These are phyloP conservation scores for Napeogenes sylphis DNA, from an alignment of 2,888 invertebrate genomes.

Conservation along the genomic window DNA sequence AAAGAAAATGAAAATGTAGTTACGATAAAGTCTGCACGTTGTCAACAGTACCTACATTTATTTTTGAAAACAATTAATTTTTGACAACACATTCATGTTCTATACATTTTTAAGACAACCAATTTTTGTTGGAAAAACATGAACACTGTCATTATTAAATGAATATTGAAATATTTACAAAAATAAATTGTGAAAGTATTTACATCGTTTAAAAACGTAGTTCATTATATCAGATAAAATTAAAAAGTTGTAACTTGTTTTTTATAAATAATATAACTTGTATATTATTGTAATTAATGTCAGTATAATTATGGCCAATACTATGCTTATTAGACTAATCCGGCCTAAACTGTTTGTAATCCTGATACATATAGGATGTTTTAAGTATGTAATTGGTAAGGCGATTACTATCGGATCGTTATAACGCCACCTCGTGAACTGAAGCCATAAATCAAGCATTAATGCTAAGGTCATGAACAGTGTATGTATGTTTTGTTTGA, in stretches of 20 bases:
- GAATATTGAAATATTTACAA: too few relatives aligned
- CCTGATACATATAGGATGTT: conserved; percentile 7
- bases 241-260: too few relatives aligned
- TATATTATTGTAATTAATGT: background rate
- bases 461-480: conserved; percentile 28
- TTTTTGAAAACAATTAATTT: background rate
- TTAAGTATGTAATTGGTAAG: conserved; percentile 21
- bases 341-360: conserved; percentile 17
- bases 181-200: too few relatives aligned
- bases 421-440: conserved; percentile 27
- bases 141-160: too few relatives aligned
- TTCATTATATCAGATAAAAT: too few relatives aligned
- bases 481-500: conserved; percentile 24
- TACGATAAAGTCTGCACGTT: conserved; percentile 5
- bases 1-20: conserved; percentile 3
- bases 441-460: conserved; percentile 32
- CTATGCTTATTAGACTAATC: conserved; percentile 11
- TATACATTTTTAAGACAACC: too few relatives aligned
- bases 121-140: too few relatives aligned
- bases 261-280: too few relatives aligned
- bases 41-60: background rate
- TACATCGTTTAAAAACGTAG: too few relatives aligned
- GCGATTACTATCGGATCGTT: conserved; percentile 28
- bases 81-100: background rate
- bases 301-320: conserved; percentile 10